phyloP scores from a whole-genome alignment of 2,113 vertebrate species.

The Micromys minutus region DNA sequence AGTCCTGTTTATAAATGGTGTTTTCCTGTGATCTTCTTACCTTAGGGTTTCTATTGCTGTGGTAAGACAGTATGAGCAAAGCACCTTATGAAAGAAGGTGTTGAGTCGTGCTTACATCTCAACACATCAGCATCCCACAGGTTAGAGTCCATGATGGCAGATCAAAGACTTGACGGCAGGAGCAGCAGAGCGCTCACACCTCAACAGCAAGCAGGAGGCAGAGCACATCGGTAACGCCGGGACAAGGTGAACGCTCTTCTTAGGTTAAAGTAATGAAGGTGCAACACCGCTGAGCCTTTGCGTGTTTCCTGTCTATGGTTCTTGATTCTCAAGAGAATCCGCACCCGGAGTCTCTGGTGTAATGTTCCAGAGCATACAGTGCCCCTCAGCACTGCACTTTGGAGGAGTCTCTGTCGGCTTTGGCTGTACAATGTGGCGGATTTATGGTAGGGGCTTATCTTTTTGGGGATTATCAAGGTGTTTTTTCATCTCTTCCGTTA shows the following conservation, averaged over 20 bases:
- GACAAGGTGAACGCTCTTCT: neutral
- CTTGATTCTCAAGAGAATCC: conserved; percentile 28
- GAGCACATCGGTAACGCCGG: neutral
- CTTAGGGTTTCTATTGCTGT: neutral
- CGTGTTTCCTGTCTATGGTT: conserved; percentile 69
- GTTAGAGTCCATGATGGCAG: neutral
- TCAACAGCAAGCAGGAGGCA: neutral
- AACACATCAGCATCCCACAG: neutral
- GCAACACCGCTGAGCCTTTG: neutral
- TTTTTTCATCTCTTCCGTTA: conserved; percentile 65
- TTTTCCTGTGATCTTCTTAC: neutral
- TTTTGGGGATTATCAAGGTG: conserved; percentile 21
- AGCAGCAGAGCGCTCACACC: neutral
- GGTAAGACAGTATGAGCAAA: neutral
- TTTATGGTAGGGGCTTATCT: conserved; percentile 46
- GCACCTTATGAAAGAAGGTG: neutral
- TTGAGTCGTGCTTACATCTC: neutral
- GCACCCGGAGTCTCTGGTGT: conserved; percentile 19
- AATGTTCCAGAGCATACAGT: neutral
- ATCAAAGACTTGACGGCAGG: neutral
- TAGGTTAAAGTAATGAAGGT: conserved; percentile 3
- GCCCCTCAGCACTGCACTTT: neutral
- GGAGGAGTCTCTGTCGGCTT: neutral
- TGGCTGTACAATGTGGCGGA: conserved; percentile 40
- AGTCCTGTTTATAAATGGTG: neutral